Conservation (phyloP, 2,888 invertebrate species). For the Acrobasis suavella region DNA sequence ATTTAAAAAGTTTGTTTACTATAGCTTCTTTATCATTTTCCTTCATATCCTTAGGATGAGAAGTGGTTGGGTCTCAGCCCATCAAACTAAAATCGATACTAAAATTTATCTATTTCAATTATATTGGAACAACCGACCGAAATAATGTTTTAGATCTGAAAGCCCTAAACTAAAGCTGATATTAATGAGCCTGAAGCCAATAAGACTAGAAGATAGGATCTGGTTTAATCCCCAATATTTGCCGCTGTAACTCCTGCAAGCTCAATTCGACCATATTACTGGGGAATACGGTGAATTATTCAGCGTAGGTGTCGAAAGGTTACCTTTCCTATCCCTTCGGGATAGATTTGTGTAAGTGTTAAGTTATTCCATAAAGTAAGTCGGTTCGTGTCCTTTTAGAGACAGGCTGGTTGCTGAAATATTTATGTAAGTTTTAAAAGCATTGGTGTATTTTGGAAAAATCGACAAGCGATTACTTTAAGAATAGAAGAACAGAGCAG, state of each 20-base stretch:
- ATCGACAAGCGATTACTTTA: background rate
- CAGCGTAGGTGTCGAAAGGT: background rate
- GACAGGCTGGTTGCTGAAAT: background rate
- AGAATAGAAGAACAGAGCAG: background rate
- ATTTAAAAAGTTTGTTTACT: too few relatives aligned
- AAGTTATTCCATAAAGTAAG: conserved; percentile 21
- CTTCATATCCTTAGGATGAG: too few relatives aligned
- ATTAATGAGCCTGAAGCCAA: conserved; percentile 12
- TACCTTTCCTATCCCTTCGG: conserved; percentile 18
- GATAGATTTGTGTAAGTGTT: conserved; percentile 22
- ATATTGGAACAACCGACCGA: background rate
- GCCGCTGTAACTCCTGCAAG: background rate
- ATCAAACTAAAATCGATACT: background rate
- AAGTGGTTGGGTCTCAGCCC: too few relatives aligned
- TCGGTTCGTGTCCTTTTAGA: conserved; percentile 16
- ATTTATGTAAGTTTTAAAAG: conserved; percentile 8
- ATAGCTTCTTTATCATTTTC: too few relatives aligned
- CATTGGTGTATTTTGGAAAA: background rate
- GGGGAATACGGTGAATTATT: background rate
- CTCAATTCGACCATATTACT: background rate
- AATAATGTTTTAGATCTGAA: conserved; percentile 1
- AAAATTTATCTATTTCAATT: conserved; percentile 6
- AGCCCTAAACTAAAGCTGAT: conserved; percentile 2
- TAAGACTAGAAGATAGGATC: conserved; percentile 1
- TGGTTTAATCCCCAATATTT: conserved; percentile 7